A percentile compares a stretch with the other conserved stretches of the same genome.
These are phyloP conservation scores for Cephalotes varians DNA, from an alignment of 2,888 invertebrate genomes.

Conservation along the genomic window DNA sequence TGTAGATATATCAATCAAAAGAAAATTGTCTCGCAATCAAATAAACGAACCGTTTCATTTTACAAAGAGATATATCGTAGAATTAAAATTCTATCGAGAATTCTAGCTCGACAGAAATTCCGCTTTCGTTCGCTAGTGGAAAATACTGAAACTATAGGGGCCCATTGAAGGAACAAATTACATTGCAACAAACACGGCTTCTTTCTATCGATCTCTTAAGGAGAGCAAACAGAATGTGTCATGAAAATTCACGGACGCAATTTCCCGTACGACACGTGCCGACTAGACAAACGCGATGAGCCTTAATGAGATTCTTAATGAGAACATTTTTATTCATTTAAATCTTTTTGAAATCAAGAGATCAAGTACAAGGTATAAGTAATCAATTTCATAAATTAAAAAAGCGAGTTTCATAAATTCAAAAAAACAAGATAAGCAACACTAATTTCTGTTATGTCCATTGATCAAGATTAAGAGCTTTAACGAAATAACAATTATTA, in stretches of 20 bases:
- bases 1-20: background rate
- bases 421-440: too few relatives aligned
- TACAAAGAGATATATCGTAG: background rate
- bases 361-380: background rate
- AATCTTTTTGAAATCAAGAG: background rate
- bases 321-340: background rate
- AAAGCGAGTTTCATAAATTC: too few relatives aligned
- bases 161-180: background rate
- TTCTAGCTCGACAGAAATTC: background rate
- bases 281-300: background rate
- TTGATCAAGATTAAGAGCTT: background rate
- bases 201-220: background rate
- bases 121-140: background rate
- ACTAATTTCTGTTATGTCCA: background rate
- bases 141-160: background rate
- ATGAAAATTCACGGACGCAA: slow-evolving; percentile 36
- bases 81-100: background rate
- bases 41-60: background rate
- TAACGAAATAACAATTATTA: background rate
- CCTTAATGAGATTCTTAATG: slow-evolving; percentile 29
- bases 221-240: background rate
- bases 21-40: background rate
- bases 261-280: slow-evolving; percentile 5
- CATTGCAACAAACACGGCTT: background rate
- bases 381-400: background rate